A percentile compares a stretch with the other conserved stretches of the same genome.
These are phyloP conservation scores for Acipenser oxyrinchus DNA, from an alignment of 2,797 vertebrate genomes.

Conservation along the genomic window DNA sequence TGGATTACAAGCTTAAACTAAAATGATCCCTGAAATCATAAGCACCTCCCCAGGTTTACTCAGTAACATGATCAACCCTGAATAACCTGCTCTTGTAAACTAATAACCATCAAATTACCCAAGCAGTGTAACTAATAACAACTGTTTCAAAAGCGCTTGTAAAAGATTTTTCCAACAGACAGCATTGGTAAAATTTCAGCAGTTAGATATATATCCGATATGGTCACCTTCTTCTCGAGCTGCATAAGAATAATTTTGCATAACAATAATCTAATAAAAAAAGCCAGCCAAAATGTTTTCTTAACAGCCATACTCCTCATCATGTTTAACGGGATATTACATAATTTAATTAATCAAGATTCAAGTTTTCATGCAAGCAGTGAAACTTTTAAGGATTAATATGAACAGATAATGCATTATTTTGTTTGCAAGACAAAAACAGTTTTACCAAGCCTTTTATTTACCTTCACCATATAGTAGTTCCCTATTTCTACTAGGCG, in stretches of 20 bases:
- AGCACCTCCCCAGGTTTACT: constrained; percentile 23
- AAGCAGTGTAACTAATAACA: constrained; percentile 28
- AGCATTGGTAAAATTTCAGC: constrained; percentile 21
- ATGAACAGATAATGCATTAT: too few relatives aligned
- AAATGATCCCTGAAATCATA: constrained; percentile 15
- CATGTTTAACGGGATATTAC: constrained; percentile 8
- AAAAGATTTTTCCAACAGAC: constrained; percentile 28
- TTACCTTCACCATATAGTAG: too few relatives aligned
- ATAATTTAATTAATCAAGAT: background rate
- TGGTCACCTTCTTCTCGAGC: too few relatives aligned
- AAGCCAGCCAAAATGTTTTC: constrained; percentile 15
- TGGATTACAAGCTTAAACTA: background rate
- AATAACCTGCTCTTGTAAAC: constrained; percentile 47
- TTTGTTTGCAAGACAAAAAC: too few relatives aligned
- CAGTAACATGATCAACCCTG: constrained; percentile 42
- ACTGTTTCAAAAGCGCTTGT: constrained; percentile 21
- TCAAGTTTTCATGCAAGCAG: constrained; percentile 11
- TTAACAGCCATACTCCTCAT: constrained; percentile 15
- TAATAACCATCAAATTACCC: constrained; percentile 33
- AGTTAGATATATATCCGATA: too few relatives aligned
- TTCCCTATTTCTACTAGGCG: too few relatives aligned
- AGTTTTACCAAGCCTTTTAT: too few relatives aligned
- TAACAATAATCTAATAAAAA: background rate
- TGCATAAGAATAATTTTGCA: too few relatives aligned
- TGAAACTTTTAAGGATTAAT: constrained; percentile 8